phyloP scores from a whole-genome alignment of 2,113 vertebrate genomes.

The Holacanthus passer region DNA sequence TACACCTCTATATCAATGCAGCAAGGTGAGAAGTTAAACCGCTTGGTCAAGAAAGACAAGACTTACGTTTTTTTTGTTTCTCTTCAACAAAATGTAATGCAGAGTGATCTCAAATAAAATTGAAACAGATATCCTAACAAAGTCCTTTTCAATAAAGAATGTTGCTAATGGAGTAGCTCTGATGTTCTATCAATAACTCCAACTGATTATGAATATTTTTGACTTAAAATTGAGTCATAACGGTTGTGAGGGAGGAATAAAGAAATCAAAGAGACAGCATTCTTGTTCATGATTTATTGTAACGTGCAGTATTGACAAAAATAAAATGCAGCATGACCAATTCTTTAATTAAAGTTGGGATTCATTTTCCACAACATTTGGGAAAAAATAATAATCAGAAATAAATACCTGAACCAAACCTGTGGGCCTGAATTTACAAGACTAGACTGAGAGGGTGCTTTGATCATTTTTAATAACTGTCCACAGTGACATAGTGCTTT shows the following conservation, averaged over 20 bases:
- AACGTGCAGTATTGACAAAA: conserved; percentile 54
- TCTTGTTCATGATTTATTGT: conserved; percentile 72
- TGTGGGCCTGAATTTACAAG: not conserved
- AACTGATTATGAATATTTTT: too few species aligned
- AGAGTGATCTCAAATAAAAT: too few species aligned
- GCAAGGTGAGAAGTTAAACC: too few species aligned
- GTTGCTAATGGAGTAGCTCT: too few species aligned
- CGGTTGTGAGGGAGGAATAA: not conserved
- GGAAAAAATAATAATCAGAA: not conserved
- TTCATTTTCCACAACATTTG: conserved; percentile 11
- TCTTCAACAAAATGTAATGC: too few species aligned
- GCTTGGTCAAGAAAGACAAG: too few species aligned
- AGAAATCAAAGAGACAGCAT: not conserved
- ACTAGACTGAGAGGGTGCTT: conserved; percentile 1
- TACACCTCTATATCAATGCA: too few species aligned
- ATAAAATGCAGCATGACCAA: conserved; percentile 45
- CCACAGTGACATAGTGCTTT: conserved; percentile 49
- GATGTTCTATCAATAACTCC: too few species aligned
- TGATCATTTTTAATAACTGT: not conserved
- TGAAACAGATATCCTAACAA: too few species aligned
- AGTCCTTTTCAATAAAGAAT: too few species aligned
- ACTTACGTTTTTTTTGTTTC: too few species aligned
- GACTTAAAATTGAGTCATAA: not conserved
- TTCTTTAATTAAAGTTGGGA: conserved; percentile 35
- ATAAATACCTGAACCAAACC: conserved; percentile 46